A percentile compares a stretch with the other conserved stretches of the same genome.
Conservation (phyloP, 2,888 invertebrate species). For the Anthophora plumipes region DNA sequence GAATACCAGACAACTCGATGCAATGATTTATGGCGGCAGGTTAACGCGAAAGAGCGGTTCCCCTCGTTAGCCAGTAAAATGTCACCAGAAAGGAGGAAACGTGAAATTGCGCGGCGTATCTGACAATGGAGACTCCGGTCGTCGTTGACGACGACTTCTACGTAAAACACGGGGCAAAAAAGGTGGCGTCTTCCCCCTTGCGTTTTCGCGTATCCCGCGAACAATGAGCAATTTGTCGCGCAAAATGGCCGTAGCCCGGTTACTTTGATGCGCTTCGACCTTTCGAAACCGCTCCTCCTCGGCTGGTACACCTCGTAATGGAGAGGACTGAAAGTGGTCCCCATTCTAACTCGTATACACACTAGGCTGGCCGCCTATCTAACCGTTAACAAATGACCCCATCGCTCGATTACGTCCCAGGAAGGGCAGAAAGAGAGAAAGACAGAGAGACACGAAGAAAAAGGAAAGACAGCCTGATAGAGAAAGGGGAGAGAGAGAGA, state of each 20-base stretch:
- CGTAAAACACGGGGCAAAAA: neutral
- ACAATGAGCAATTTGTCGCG: slow-evolving; percentile 30
- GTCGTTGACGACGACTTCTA: neutral
- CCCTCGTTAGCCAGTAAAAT: slow-evolving; percentile 22
- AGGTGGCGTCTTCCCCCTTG: neutral
- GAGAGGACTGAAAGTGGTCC: slow-evolving; percentile 44
- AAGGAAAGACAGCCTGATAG: no score
- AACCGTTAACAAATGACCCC: slow-evolving; percentile 58
- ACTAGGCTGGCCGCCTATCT: slow-evolving; percentile 42
- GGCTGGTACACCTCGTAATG: slow-evolving; percentile 34
- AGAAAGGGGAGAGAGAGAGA: no score
- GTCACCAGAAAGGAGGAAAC: slow-evolving; percentile 2
- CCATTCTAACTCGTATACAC: slow-evolving; percentile 31
- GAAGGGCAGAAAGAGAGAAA: slow-evolving; percentile 8
- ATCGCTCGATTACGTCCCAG: slow-evolving; percentile 56
- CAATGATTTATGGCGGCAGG: neutral
- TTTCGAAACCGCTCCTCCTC: neutral
- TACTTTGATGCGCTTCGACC: slow-evolving; percentile 29
- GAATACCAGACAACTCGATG: neutral
- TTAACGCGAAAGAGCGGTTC: slow-evolving; percentile 1
- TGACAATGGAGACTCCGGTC: slow-evolving; percentile 25
- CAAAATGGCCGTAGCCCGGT: slow-evolving; percentile 23
- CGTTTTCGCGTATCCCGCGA: neutral
- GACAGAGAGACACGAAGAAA: neutral
- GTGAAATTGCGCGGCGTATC: slow-evolving; percentile 34